Percentiles rank a stretch among this genome's conserved stretches.
Evolutionary conservation across 2,888 invertebrate species (phyloP).

Genomic region (Carcina quercana): DNA sequence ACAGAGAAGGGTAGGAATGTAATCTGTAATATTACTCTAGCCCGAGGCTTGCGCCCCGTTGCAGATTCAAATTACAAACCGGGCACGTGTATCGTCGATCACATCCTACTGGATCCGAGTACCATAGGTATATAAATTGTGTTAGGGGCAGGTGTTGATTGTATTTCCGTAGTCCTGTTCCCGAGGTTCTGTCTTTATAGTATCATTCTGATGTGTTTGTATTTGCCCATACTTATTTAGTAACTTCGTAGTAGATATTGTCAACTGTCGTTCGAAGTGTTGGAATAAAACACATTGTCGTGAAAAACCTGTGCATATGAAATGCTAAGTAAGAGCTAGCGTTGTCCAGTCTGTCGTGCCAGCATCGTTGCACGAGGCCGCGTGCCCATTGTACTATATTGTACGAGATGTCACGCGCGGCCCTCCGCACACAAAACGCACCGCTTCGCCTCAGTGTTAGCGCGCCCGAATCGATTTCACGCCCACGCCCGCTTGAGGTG

Average conservation of each 20-base stretch:
- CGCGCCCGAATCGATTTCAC: slow-evolving; percentile 58
- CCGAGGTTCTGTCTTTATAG: no score
- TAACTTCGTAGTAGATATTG: no score
- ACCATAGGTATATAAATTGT: no score
- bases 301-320: slow-evolving; percentile 12
- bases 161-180: slow-evolving; percentile 3
- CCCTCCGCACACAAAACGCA: slow-evolving; percentile 33
- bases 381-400: no score
- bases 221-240: no score
- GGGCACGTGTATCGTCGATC: slow-evolving; percentile 4
- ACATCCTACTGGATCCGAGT: background rate
- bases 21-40: no score
- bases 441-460: slow-evolving; percentile 39
- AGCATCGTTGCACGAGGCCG: slow-evolving; percentile 36
- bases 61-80: background rate
- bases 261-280: no score
- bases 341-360: slow-evolving; percentile 18
- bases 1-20: no score
- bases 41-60: no score
- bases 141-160: background rate
- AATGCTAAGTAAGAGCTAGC: slow-evolving; percentile 20
- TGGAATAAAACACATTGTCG: no score
- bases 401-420: slow-evolving; percentile 47
- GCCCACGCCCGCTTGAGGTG: slow-evolving; percentile 35
- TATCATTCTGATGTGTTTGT: no score